A percentile compares a stretch with the other conserved stretches of the same genome.
Evolutionary conservation across 1,140 invertebrate genomes (phyloP).

Genomic region (Yoshiicerus persimilis): DNA sequence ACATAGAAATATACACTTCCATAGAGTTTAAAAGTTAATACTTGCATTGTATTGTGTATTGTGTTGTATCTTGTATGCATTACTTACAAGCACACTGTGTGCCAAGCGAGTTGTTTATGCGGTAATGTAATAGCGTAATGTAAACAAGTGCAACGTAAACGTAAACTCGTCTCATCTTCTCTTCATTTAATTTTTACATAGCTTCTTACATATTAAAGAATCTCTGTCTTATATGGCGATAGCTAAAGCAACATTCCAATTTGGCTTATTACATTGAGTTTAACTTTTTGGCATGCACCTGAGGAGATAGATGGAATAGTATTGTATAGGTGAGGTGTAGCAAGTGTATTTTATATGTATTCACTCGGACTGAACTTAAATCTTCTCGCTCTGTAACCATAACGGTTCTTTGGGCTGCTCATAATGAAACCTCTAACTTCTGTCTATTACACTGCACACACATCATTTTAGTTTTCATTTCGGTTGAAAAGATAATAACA

Average conservation of each 20-base stretch:
- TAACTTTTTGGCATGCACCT: too few species aligned
- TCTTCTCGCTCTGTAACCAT: conserved; percentile 15
- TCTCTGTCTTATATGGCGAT: background rate
- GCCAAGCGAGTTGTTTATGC: too few species aligned
- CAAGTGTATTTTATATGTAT: background rate
- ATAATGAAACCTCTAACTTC: background rate
- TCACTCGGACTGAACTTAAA: background rate
- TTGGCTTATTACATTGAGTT: background rate
- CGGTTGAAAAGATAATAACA: too few species aligned
- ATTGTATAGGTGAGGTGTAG: background rate
- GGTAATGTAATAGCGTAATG: background rate
- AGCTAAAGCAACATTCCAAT: background rate
- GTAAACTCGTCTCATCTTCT: background rate
- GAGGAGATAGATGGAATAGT: too few species aligned
- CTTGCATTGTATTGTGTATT: too few species aligned
- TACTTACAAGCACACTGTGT: too few species aligned
- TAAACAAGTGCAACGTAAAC: background rate
- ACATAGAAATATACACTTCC: too few species aligned
- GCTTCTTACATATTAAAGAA: too few species aligned
- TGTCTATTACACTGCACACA: background rate
- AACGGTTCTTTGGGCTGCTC: conserved; percentile 9
- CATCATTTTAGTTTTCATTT: background rate
- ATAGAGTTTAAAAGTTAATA: too few species aligned
- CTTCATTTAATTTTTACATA: background rate
- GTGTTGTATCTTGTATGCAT: too few species aligned